A percentile compares a stretch with the other conserved stretches of the same genome.
These are phyloP conservation scores for Anser cygnoides DNA, from an alignment of 2,113 vertebrate species.

Conservation along the genomic window DNA sequence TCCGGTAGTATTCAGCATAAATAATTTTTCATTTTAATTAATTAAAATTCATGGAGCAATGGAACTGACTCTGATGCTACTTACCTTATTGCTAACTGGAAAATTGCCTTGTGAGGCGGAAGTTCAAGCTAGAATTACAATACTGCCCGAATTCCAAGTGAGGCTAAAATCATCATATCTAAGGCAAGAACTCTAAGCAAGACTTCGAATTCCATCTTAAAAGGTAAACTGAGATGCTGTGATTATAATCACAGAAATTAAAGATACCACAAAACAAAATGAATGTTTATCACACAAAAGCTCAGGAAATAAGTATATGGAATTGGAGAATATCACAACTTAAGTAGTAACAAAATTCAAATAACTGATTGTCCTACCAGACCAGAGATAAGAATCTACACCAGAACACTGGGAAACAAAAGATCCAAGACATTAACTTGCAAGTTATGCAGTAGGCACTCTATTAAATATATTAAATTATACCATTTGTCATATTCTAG, in stretches of 20 bases:
- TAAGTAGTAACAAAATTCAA: background rate
- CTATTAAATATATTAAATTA: slow-evolving; percentile 30
- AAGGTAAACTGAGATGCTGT: background rate
- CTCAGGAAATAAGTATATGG: background rate
- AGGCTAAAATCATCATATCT: background rate
- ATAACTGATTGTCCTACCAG: background rate
- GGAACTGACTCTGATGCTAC: background rate
- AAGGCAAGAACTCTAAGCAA: background rate
- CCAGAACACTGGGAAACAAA: background rate
- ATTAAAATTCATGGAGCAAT: background rate
- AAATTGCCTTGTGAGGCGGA: background rate
- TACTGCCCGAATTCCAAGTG: background rate
- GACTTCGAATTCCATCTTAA: background rate
- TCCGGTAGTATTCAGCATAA: background rate
- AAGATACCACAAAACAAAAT: background rate
- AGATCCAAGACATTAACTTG: background rate
- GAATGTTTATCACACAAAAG: background rate
- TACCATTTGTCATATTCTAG: slow-evolving; percentile 29
- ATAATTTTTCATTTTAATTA: background rate
- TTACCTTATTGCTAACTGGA: background rate
- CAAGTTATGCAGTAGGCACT: background rate
- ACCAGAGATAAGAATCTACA: background rate
- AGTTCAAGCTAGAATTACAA: background rate
- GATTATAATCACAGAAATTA: background rate
- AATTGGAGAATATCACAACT: background rate